Percentiles rank a stretch among this genome's conserved stretches.
Conservation (phyloP, 2,797 vertebrate species). For the Micrastur ruficollis region DNA sequence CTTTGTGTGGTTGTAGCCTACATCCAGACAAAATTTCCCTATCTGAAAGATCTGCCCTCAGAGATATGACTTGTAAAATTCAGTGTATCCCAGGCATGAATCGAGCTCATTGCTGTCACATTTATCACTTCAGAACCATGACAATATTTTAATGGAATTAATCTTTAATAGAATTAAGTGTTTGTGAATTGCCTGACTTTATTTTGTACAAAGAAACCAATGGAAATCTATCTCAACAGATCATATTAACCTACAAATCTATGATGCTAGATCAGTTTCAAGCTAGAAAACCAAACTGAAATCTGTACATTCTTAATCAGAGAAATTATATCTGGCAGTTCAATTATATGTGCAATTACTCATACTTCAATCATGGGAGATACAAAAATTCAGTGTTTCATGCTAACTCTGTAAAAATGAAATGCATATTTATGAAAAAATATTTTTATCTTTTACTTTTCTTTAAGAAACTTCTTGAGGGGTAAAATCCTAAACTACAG, state of each 20-base stretch:
- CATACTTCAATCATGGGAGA: slow-evolving; percentile 46
- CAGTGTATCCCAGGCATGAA: not conserved
- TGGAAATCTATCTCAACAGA: slow-evolving; percentile 40
- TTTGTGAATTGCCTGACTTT: not conserved
- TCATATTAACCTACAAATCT: slow-evolving; percentile 29
- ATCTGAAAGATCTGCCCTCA: not conserved
- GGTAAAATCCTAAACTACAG: not conserved
- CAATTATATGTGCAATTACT: slow-evolving; percentile 65
- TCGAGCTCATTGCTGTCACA: not conserved
- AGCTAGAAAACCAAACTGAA: slow-evolving; percentile 35
- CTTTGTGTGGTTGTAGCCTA: not conserved
- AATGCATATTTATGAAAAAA: slow-evolving; percentile 35
- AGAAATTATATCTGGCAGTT: slow-evolving; percentile 62
- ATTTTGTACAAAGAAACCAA: slow-evolving; percentile 15
- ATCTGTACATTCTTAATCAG: slow-evolving; percentile 47
- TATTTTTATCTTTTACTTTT: slow-evolving; percentile 19
- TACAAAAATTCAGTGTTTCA: slow-evolving; percentile 26
- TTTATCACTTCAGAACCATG: slow-evolving; percentile 24
- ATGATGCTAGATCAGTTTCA: slow-evolving; percentile 34
- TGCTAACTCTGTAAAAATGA: not conserved
- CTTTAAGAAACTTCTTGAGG: not conserved
- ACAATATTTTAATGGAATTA: slow-evolving; percentile 27
- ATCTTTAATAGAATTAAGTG: slow-evolving; percentile 46
- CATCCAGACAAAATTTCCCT: not conserved
- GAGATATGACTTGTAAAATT: not conserved